phyloP scores from a whole-genome alignment of 1,140 invertebrate genomes.

The Zophobas morio region DNA sequence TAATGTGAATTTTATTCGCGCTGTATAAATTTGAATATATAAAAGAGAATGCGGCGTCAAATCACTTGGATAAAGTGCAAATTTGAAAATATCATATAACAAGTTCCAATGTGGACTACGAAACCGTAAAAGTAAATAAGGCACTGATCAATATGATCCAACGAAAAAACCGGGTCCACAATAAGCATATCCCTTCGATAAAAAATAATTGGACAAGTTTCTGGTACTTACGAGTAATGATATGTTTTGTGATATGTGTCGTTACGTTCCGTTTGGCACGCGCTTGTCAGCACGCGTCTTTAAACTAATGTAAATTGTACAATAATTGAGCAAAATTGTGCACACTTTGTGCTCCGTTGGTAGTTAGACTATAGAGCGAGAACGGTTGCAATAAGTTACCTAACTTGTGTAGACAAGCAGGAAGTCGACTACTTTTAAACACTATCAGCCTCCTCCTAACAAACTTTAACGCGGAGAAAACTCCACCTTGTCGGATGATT shows the following conservation, averaged over 20 bases:
- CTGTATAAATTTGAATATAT: slow-evolving; percentile 20
- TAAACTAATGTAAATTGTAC: slow-evolving; percentile 19
- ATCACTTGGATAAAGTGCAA: neutral
- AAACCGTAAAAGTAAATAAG: slow-evolving; percentile 61
- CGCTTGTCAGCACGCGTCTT: neutral
- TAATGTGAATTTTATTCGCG: slow-evolving; percentile 7
- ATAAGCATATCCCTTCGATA: slow-evolving; percentile 42
- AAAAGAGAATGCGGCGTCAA: neutral
- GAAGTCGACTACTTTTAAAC: slow-evolving; percentile 38
- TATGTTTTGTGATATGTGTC: slow-evolving; percentile 35
- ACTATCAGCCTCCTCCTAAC: slow-evolving; percentile 35
- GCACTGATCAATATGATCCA: slow-evolving; percentile 66
- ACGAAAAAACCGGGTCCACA: slow-evolving; percentile 59
- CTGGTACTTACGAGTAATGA: slow-evolving; percentile 26
- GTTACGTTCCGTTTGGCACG: slow-evolving; percentile 8
- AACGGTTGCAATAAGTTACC: slow-evolving; percentile 36
- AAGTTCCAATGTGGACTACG: slow-evolving; percentile 63
- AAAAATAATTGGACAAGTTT: slow-evolving; percentile 31
- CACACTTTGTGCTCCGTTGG: slow-evolving; percentile 31
- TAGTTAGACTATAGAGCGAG: slow-evolving; percentile 23
- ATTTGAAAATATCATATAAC: slow-evolving; percentile 45
- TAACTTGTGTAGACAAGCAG: slow-evolving; percentile 24
- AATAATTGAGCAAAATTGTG: slow-evolving; percentile 40
- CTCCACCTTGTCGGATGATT: slow-evolving; percentile 19
- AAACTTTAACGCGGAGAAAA: slow-evolving; percentile 28